Evolutionary conservation across 2,113 vertebrate species (phyloP).

Genomic region (Dinomys branickii): DNA sequence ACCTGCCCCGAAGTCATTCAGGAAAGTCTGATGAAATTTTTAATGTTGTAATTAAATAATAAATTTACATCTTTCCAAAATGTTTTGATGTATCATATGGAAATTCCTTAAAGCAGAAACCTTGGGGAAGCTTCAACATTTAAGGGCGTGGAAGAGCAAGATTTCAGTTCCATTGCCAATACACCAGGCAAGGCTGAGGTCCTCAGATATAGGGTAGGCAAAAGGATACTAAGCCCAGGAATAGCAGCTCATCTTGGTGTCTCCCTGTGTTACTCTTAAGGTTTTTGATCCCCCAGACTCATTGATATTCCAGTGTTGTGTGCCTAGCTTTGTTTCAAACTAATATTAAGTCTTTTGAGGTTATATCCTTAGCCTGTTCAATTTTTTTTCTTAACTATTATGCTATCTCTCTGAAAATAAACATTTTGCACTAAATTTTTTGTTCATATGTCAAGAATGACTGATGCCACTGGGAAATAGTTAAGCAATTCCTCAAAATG

Average conservation of each 20-base stretch:
- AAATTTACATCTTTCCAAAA: background rate
- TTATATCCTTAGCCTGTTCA: background rate
- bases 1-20: background rate
- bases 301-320: background rate
- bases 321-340: background rate
- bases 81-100: background rate
- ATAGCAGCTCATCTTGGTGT: background rate
- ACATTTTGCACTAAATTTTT: conserved; percentile 3
- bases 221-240: background rate
- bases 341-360: background rate
- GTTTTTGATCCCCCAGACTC: background rate
- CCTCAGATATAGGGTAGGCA: background rate
- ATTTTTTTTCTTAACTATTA: background rate
- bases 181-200: background rate
- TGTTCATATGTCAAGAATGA: background rate
- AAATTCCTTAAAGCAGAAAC: background rate
- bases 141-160: background rate
- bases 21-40: background rate
- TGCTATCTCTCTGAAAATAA: background rate
- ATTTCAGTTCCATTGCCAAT: background rate
- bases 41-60: conserved; percentile 1
- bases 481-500: background rate
- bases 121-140: background rate
- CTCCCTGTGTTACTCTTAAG: background rate
- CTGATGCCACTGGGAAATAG: background rate